Evolutionary conservation across 2,888 invertebrate species (phyloP).

Genomic region (Bembecia ichneumoniformis): DNA sequence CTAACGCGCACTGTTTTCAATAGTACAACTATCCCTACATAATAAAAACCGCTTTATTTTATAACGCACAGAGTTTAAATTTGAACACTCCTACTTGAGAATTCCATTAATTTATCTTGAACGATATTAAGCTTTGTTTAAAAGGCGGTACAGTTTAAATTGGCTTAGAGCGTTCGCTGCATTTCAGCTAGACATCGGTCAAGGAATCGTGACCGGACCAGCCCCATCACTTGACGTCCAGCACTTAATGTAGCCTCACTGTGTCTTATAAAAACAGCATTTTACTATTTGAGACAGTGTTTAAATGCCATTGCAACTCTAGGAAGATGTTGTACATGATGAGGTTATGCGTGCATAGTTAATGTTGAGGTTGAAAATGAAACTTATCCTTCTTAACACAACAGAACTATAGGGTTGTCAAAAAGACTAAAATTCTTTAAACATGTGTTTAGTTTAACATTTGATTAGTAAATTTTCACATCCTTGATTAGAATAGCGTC

Average conservation of each 20-base stretch:
- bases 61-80: slow-evolving; percentile 2
- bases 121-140: slow-evolving; percentile 13
- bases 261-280: slow-evolving; percentile 38
- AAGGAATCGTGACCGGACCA: slow-evolving; percentile 67
- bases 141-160: slow-evolving; percentile 16
- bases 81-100: slow-evolving; percentile 11
- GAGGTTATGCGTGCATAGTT: too few relatives aligned
- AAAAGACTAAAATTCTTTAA: too few relatives aligned
- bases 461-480: too few relatives aligned
- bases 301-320: slow-evolving; percentile 10
- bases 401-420: too few relatives aligned
- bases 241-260: slow-evolving; percentile 55
- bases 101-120: slow-evolving; percentile 11
- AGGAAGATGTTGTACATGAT: neutral
- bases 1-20: slow-evolving; percentile 50
- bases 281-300: slow-evolving; percentile 40
- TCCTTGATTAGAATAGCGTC: too few relatives aligned
- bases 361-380: too few relatives aligned
- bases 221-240: slow-evolving; percentile 66
- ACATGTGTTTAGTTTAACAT: too few relatives aligned
- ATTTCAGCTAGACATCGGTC: slow-evolving; percentile 64
- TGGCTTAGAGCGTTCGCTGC: slow-evolving; percentile 21
- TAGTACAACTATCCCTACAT: slow-evolving; percentile 13
- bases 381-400: too few relatives aligned
- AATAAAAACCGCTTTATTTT: slow-evolving; percentile 19